phyloP scores from a whole-genome alignment of 2,888 invertebrate genomes.

The Baronia brevicornis region DNA sequence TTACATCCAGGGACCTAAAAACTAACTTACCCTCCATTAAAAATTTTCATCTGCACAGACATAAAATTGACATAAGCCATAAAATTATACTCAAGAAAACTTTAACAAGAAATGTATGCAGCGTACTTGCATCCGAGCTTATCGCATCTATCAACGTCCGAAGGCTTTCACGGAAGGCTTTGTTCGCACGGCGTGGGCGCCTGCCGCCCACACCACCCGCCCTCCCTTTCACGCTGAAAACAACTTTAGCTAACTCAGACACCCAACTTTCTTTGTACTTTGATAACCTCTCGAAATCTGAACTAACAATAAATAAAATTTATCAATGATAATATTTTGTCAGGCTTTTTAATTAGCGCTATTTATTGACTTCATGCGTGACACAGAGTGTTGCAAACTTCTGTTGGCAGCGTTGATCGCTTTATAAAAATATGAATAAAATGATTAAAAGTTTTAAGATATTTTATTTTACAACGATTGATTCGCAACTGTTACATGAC shows the following conservation, averaged over 20 bases:
- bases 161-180: slow-evolving; percentile 71
- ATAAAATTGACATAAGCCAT: slow-evolving; percentile 24
- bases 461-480: too few species aligned
- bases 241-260: slow-evolving; percentile 58
- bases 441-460: too few species aligned
- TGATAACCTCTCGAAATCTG: slow-evolving; percentile 38
- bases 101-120: slow-evolving; percentile 70
- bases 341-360: too few species aligned
- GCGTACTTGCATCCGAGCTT: slow-evolving; percentile 73
- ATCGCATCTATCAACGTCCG: slow-evolving; percentile 70
- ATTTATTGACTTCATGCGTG: too few species aligned
- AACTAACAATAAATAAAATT: slow-evolving; percentile 6
- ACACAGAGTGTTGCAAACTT: too few species aligned
- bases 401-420: too few species aligned
- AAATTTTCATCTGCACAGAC: too few species aligned
- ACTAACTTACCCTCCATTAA: slow-evolving; percentile 13
- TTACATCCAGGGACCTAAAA: too few species aligned
- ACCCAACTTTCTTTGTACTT: slow-evolving; percentile 57
- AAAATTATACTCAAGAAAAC: slow-evolving; percentile 47
- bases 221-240: slow-evolving; percentile 47
- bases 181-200: slow-evolving; percentile 53
- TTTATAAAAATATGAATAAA: too few species aligned
- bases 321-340: too few species aligned
- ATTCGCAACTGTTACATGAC: too few species aligned
- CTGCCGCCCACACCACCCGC: slow-evolving; percentile 26